phyloP scores from a whole-genome alignment of 2,113 vertebrate species.

The Chelonoidis abingdonii region DNA sequence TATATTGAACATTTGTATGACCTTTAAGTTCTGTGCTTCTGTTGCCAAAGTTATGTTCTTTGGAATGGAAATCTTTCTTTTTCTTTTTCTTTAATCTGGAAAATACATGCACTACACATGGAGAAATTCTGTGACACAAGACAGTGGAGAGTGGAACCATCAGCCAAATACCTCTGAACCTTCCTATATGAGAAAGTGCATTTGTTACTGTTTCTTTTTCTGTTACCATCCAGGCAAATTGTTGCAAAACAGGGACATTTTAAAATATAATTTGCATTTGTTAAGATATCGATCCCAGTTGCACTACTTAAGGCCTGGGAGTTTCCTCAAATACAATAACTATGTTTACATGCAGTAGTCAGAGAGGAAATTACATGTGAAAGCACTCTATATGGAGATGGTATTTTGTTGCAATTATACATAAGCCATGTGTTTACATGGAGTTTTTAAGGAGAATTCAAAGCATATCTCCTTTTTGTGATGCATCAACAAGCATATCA shows the following conservation, averaged over 20 bases:
- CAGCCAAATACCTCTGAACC: background rate
- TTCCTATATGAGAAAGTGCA: background rate
- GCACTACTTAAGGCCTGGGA: conserved; percentile 58
- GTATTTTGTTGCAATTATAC: conserved; percentile 85
- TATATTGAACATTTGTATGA: background rate
- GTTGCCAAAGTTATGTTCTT: background rate
- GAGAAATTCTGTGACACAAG: background rate
- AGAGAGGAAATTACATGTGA: conserved; percentile 82
- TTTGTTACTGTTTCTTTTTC: conserved; percentile 4
- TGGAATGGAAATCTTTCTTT: background rate
- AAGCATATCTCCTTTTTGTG: conserved; percentile 85
- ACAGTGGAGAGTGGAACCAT: rapidly evolving
- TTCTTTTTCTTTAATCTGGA: background rate
- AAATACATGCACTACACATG: rapidly evolving
- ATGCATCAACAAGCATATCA: conserved; percentile 87
- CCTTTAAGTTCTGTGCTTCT: background rate
- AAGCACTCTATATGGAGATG: conserved; percentile 80
- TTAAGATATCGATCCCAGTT: conserved; percentile 69
- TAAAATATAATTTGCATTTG: conserved; percentile 25
- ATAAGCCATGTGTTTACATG: conserved; percentile 89
- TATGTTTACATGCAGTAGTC: conserved; percentile 85
- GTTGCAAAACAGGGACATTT: conserved; percentile 27
- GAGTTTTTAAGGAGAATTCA: conserved; percentile 87
- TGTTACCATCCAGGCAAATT: background rate
- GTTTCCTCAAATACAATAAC: conserved; percentile 79